Base-by-base conservation (phyloP, 2,797 vertebrate genomes). In the Orestias chungarensis region DNA sequence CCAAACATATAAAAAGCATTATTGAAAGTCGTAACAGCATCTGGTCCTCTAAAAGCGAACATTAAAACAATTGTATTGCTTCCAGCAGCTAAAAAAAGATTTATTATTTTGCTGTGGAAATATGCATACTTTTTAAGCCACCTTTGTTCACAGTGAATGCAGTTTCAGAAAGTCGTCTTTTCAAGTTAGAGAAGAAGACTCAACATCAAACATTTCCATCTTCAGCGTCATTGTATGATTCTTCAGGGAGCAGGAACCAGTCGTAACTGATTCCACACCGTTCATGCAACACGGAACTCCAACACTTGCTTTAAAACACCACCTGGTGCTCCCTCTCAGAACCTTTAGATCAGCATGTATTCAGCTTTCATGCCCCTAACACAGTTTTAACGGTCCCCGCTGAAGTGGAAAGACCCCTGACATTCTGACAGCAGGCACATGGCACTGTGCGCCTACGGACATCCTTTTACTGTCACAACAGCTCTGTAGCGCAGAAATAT, bases 331-430 rank as follows among this genome's bases (percentile, higher is more conserved):
- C 52, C 65, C 64, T 33, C 49, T 50, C 66, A 7, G 18, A 35
- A 70, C 50, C 75, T 73, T 52, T 64, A 33, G 79, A 64, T 71
- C 78, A 79, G 75, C 73, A 74, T 74, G 68, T 49, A 43, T 76
- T 61, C 72, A 62, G 57, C 46, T 72, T 46, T 62, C 27, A 66
- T 72, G n/a, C 44, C 66, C 64, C 68, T 12, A 27, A 27, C 44
- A 52, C 52, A 15, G 1, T 64, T 75, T 73, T 80, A 85, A 76
- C 80, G 78, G 66, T 64, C 75, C 70, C 68, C 66, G 74, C 73
- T 74, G 76, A 81, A 55, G 38, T 42, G 66, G 73, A 73, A 69
- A 81, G 75, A 83, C 68, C 75, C 74, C 76, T 82, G 85, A 85
- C 65, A 33, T 65, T 73, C 62, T 78, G 80, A 83, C 83, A 81